A percentile compares a stretch with the other conserved stretches of the same genome.
Evolutionary conservation across 2,888 invertebrate genomes (phyloP).

Genomic region (Leptarthrus brevirostris): DNA sequence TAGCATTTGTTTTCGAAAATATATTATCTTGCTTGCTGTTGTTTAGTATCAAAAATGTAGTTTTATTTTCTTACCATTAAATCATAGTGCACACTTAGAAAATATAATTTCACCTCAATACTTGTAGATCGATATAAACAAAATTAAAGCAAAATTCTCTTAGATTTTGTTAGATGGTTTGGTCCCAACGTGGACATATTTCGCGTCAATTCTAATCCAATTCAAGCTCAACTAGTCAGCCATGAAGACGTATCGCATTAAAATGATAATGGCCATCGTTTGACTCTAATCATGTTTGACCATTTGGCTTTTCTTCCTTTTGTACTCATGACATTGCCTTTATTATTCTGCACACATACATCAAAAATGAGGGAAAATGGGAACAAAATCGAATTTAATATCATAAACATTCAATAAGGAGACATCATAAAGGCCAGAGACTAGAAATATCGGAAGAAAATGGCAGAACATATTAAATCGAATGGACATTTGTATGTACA

Average conservation of each 20-base stretch:
- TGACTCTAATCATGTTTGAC: constrained; percentile 53
- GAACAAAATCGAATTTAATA: constrained; percentile 65
- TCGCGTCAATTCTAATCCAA: constrained; percentile 20
- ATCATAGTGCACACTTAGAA: constrained; percentile 21
- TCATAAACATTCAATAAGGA: constrained; percentile 68
- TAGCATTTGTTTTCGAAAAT: no score
- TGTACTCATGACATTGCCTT: constrained; percentile 55
- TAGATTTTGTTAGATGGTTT: constrained; percentile 36
- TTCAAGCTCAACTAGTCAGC: constrained; percentile 28
- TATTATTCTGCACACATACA: constrained; percentile 66
- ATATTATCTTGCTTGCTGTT: constrained; percentile 26
- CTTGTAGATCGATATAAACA: background rate
- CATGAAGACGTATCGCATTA: constrained; percentile 63
- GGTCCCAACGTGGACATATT: background rate
- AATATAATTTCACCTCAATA: background rate
- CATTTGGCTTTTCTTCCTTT: constrained; percentile 47
- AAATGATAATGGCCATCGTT: constrained; percentile 62
- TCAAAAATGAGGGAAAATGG: constrained; percentile 58
- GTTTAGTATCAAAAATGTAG: constrained; percentile 29
- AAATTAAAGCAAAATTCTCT: background rate
- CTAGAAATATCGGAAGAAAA: constrained; percentile 53
- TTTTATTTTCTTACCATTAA: constrained; percentile 27
- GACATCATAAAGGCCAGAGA: constrained; percentile 55
- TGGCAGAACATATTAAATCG: constrained; percentile 53
- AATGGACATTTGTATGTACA: constrained; percentile 55